Base-by-base conservation (phyloP, 2,113 vertebrate genomes). In the Oceanodroma tethys region DNA sequence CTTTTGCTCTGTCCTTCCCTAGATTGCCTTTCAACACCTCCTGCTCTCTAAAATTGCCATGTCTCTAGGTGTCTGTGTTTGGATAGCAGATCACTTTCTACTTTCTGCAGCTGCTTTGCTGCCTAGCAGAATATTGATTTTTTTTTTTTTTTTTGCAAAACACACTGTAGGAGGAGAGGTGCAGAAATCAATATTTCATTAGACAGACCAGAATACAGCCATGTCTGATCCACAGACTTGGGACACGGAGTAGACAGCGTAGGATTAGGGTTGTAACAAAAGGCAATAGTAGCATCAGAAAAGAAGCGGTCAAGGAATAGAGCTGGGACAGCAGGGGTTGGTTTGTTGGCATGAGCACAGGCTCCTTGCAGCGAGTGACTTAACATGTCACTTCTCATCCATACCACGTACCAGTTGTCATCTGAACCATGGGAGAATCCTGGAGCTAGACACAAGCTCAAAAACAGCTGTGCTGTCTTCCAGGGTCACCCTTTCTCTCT, bases 111-210 rank as follows among this genome's bases (percentile, higher is more conserved):
- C 76, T 96, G 47, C 81, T 97, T 90, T 36, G 1, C 72, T 93
- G 72, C 66, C 71, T 67, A 56, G 86, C 40, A 72, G 81, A 78
- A 18, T 97, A 98, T 97, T 92, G 97, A 97, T 83, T 72, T 34
- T 4, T 59, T 55, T 55, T 10, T 29, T 32, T 47, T 16, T n/a
- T 62, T 20, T 55, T 59, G 22, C 62, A 88, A 74, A 97, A 68
- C 32, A 58, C 43, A 48, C 71, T 59, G 21, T 53, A 73, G 92
- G 65, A 80, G 55, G 32, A 50, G 63, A 94, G 25, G 40, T 53
- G 45, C n/a, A 75, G 50, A 81, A 95, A 97, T 98, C 97, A 97
- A 97, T 98, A 97, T 95, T 95, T 95, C 94, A 92, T 97, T 97
- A 97, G 78, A 73, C 71, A 89, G 59, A 67, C 79, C 11, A 84